A percentile compares a stretch with the other conserved stretches of the same genome.
phyloP scores from a whole-genome alignment of 2,888 invertebrate genomes.

The Galeruca laticollis region DNA sequence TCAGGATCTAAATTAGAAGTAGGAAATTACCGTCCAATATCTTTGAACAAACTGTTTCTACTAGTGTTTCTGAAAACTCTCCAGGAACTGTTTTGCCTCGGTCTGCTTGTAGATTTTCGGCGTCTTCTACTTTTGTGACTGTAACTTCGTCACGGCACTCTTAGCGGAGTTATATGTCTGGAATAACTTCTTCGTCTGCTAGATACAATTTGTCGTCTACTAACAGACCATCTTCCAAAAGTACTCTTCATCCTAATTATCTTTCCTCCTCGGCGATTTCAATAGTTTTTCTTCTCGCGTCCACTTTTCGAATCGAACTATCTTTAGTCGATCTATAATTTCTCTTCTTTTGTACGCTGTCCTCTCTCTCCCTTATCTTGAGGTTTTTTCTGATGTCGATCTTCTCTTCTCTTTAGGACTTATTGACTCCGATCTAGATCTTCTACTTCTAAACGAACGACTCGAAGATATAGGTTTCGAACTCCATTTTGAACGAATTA shows the following conservation, averaged over 20 bases:
- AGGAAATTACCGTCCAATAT: no score
- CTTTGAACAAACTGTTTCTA: slow-evolving; percentile 61
- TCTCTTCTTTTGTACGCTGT: slow-evolving; percentile 87
- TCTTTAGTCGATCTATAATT: slow-evolving; percentile 88
- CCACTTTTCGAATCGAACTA: slow-evolving; percentile 64
- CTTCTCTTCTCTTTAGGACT: slow-evolving; percentile 51
- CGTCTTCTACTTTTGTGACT: slow-evolving; percentile 58
- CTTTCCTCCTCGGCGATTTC: slow-evolving; percentile 63
- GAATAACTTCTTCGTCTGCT: slow-evolving; percentile 61
- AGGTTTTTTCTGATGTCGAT: slow-evolving; percentile 69
- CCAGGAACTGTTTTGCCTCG: slow-evolving; percentile 63
- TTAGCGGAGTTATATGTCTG: slow-evolving; percentile 55
- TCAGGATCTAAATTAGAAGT: no score
- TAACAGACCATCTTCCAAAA: slow-evolving; percentile 59
- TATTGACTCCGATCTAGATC: slow-evolving; percentile 55
- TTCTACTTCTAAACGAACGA: slow-evolving; percentile 51
- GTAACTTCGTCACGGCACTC: slow-evolving; percentile 58
- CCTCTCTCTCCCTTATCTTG: slow-evolving; percentile 81
- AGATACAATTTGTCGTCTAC: slow-evolving; percentile 63
- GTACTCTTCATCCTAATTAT: slow-evolving; percentile 65
- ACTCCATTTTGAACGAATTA: slow-evolving; percentile 57
- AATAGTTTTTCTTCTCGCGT: slow-evolving; percentile 63
- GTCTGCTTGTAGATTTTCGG: slow-evolving; percentile 65
- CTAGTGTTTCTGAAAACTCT: slow-evolving; percentile 56
- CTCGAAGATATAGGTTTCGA: slow-evolving; percentile 56